Percentiles rank a stretch among this genome's conserved stretches.
phyloP scores from a whole-genome alignment of 2,888 invertebrate species.

The Xanthia icteritia region DNA sequence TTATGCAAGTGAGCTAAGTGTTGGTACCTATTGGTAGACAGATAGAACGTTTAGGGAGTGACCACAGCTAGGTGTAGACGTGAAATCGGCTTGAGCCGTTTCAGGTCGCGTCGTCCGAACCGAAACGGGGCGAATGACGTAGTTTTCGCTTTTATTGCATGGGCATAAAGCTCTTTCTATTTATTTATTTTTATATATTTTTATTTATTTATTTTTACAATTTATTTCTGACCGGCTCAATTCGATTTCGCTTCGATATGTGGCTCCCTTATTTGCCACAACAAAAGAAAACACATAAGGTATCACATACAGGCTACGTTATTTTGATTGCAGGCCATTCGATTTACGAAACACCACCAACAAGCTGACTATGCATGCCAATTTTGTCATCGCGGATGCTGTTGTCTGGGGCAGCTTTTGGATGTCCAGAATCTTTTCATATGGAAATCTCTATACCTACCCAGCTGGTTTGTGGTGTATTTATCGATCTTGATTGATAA shows the following conservation, averaged over 20 bases:
- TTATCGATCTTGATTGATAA: constrained; percentile 3
- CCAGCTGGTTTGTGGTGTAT: not conserved
- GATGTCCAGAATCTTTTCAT: not conserved
- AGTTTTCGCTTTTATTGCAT: not conserved
- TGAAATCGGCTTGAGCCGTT: not conserved
- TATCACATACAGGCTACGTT: too few species aligned
- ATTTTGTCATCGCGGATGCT: not conserved
- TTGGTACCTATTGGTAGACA: not conserved
- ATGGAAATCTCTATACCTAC: not conserved
- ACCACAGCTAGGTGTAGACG: not conserved
- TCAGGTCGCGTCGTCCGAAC: not conserved
- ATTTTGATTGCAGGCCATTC: not conserved
- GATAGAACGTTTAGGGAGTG: not conserved
- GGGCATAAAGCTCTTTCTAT: too few species aligned
- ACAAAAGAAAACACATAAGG: not conserved
- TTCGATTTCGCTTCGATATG: not conserved
- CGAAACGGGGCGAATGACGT: not conserved
- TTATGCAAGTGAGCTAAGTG: not conserved
- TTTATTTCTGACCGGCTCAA: not conserved
- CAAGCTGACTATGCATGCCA: not conserved
- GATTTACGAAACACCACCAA: not conserved
- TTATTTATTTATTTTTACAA: too few species aligned
- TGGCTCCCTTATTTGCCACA: not conserved
- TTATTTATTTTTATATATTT: too few species aligned
- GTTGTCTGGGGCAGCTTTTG: not conserved